These are phyloP conservation scores for Trichopria drosophilae DNA, from an alignment of 2,888 invertebrate genomes.

Conservation along the genomic window DNA sequence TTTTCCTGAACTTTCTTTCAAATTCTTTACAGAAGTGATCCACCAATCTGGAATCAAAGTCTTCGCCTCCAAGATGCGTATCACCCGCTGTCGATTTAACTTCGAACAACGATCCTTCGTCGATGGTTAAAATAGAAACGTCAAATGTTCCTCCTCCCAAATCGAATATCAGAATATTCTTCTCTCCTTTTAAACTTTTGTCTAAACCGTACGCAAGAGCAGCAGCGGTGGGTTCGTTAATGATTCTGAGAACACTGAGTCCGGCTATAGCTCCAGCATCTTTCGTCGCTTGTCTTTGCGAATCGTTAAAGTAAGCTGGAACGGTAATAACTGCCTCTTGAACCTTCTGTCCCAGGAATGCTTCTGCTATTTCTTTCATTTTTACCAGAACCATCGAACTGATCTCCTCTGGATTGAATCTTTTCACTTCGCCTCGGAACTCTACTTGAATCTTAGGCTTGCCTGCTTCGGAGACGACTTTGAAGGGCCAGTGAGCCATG, in stretches of 20 bases:
- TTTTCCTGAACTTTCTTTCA: slow-evolving; percentile 71
- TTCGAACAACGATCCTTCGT: too few relatives aligned
- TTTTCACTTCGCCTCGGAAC: slow-evolving; percentile 67
- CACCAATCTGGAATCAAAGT: too few relatives aligned
- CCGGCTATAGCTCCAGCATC: too few relatives aligned
- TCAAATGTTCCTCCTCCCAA: slow-evolving; percentile 75
- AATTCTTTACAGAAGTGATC: too few relatives aligned
- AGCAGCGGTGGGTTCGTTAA: slow-evolving; percentile 65
- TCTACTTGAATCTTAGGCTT: slow-evolving; percentile 72
- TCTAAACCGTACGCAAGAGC: slow-evolving; percentile 73
- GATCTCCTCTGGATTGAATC: slow-evolving; percentile 71
- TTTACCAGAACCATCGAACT: too few relatives aligned
- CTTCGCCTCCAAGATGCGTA: too few relatives aligned
- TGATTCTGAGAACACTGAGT: too few relatives aligned
- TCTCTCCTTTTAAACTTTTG: slow-evolving; percentile 67
- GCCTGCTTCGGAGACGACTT: slow-evolving; percentile 63
- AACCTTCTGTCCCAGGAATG: too few relatives aligned
- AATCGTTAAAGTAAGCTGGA: too few relatives aligned
- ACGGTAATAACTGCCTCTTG: slow-evolving; percentile 78
- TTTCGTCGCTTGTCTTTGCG: too few relatives aligned
- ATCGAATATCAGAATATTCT: slow-evolving; percentile 69
- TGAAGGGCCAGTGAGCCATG: too few relatives aligned
- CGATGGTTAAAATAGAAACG: slow-evolving; percentile 79
- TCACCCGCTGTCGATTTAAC: slow-evolving; percentile 83
- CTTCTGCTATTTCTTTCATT: too few relatives aligned